Conservation (phyloP, 2,113 vertebrate genomes). For the Columba janthina region DNA sequence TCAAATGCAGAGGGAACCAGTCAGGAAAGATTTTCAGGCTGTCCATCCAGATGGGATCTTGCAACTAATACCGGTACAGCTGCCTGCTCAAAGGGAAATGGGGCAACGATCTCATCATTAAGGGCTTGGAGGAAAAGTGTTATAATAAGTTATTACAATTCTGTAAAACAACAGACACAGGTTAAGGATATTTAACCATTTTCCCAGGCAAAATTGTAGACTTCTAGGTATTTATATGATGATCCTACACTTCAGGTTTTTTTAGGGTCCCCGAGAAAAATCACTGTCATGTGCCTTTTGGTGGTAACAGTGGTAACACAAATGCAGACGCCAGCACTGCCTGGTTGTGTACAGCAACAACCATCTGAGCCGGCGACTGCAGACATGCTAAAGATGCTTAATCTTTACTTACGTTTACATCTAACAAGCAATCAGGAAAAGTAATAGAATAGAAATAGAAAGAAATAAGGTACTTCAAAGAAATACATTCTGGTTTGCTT, state of each 20-base stretch:
- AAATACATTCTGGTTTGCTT: neutral
- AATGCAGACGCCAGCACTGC: neutral
- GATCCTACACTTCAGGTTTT: neutral
- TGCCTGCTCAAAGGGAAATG: neutral
- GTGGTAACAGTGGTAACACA: fast-evolving
- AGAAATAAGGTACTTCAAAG: neutral
- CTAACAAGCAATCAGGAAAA: neutral
- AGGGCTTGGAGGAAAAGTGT: neutral
- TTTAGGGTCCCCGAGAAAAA: neutral
- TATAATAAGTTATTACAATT: neutral
- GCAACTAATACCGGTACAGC: neutral
- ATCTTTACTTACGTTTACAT: neutral
- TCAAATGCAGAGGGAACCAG: neutral
- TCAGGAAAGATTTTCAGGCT: neutral
- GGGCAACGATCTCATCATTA: no score
- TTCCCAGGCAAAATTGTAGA: neutral
- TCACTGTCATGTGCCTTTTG: fast-evolving
- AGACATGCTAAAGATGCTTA: neutral
- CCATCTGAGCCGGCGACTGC: neutral
- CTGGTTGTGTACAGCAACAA: fast-evolving
- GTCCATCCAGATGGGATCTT: neutral
- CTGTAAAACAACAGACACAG: fast-evolving
- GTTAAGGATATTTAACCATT: neutral
- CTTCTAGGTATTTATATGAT: neutral
- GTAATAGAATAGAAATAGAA: neutral